Conservation (phyloP, 2,113 vertebrate genomes). For the Etia nguti region DNA sequence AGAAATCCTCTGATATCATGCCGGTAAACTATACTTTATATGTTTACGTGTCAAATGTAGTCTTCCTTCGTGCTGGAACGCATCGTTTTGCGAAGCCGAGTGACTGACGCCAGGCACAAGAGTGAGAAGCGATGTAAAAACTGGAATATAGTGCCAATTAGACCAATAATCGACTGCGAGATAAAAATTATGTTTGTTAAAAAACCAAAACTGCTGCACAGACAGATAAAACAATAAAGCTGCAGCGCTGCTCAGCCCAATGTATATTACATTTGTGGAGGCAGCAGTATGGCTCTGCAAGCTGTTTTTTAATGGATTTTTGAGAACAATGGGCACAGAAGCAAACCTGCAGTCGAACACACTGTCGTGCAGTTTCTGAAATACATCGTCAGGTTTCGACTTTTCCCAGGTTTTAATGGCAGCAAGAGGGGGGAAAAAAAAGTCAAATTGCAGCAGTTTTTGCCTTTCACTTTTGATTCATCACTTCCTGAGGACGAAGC, state of each 20-base stretch:
- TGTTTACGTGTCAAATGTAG: neutral
- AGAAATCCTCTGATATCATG: neutral
- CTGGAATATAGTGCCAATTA: neutral
- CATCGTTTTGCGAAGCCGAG: accelerated
- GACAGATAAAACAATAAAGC: slow-evolving; percentile 29
- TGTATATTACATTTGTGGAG: slow-evolving; percentile 38
- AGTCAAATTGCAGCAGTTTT: slow-evolving; percentile 55
- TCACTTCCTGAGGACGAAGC: slow-evolving; percentile 44
- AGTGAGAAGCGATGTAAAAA: neutral
- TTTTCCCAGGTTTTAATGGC: slow-evolving; percentile 33
- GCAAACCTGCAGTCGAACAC: slow-evolving; percentile 36
- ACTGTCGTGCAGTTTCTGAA: slow-evolving; percentile 35
- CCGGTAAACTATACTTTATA: neutral
- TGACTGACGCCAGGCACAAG: accelerated
- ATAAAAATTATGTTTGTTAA: neutral
- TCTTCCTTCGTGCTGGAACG: neutral
- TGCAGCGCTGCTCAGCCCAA: neutral
- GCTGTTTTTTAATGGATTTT: slow-evolving; percentile 52
- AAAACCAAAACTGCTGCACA: neutral
- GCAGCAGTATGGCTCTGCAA: slow-evolving; percentile 33
- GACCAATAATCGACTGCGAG: neutral
- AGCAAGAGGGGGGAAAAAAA: neutral
- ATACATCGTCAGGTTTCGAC: slow-evolving; percentile 23
- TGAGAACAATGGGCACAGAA: slow-evolving; percentile 42
- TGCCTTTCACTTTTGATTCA: slow-evolving; percentile 54